Percentiles rank a stretch among this genome's conserved stretches.
phyloP scores from a whole-genome alignment of 2,888 invertebrate genomes.

The Lasioglossum morio region DNA sequence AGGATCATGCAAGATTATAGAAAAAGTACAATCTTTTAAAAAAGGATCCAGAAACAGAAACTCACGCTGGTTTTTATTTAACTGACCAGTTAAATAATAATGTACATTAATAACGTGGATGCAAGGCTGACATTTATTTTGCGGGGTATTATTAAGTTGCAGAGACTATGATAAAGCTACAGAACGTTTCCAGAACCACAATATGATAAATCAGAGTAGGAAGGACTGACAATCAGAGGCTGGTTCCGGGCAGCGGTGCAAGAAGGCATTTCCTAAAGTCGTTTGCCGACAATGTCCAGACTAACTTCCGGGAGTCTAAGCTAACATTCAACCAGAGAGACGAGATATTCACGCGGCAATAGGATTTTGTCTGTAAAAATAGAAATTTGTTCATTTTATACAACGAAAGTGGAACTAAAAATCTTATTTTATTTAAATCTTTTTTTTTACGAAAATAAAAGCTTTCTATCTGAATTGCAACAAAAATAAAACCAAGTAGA shows the following conservation, averaged over 20 bases:
- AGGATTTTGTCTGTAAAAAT: not conserved
- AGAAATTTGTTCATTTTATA: not conserved
- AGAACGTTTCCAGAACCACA: conserved; percentile 11
- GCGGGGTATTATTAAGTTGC: not conserved
- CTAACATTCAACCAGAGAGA: conserved; percentile 22
- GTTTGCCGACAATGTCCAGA: conserved; percentile 36
- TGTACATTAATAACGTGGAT: not conserved
- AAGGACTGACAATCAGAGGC: conserved; percentile 56
- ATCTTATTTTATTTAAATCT: not conserved
- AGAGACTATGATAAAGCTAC: conserved; percentile 12
- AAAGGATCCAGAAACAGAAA: not conserved
- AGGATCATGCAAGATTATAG: too few relatives aligned
- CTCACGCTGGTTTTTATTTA: not conserved
- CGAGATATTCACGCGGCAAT: not conserved
- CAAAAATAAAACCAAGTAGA: too few relatives aligned
- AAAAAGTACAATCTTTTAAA: not conserved
- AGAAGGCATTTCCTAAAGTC: conserved; percentile 56
- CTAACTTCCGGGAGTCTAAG: conserved; percentile 54
- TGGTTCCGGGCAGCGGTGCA: conserved; percentile 50
- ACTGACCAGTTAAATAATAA: not conserved
- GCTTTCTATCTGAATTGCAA: too few relatives aligned
- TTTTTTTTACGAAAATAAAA: not conserved
- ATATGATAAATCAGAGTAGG: conserved; percentile 63
- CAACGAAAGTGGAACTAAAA: not conserved
- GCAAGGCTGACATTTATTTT: not conserved